Percentiles rank a stretch among this genome's conserved stretches.
Conservation (phyloP, 2,797 vertebrate genomes). For the Loris lydekkerianus region DNA sequence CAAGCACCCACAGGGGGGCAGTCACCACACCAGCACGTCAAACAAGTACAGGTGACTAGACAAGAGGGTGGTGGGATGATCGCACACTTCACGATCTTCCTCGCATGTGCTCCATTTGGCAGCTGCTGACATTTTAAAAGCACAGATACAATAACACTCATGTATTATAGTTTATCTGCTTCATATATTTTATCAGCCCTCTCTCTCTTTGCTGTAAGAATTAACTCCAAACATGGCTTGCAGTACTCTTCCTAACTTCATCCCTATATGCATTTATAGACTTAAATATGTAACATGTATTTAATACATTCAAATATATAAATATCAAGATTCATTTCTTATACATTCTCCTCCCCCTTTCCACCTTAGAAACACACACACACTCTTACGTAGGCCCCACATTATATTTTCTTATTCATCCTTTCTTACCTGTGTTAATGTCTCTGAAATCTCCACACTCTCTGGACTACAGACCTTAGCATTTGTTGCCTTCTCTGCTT, state of each 20-base stretch:
- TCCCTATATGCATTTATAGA: not conserved
- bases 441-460: not conserved
- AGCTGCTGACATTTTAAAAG: not conserved
- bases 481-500: not conserved
- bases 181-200: not conserved
- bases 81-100: not conserved
- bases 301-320: not conserved
- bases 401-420: not conserved
- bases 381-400: not conserved
- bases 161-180: not conserved
- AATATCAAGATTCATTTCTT: not conserved
- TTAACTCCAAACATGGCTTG: not conserved
- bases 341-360: not conserved
- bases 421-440: not conserved
- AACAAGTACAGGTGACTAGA: not conserved
- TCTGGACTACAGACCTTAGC: not conserved
- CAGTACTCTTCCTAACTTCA: not conserved
- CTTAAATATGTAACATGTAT: not conserved
- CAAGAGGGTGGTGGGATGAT: not conserved
- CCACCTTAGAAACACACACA: not conserved
- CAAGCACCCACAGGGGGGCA: not conserved
- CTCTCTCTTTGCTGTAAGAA: not conserved
- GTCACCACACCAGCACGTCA: not conserved
- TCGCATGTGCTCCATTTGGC: not conserved
- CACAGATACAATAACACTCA: not conserved